Evolutionary conservation across 2,113 vertebrate genomes (phyloP).

Genomic region (Rattus norvegicus): GRCr8 NC_086022.1:179074001-179074500

Average conservation of each 20-base stretch:
- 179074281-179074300: fast-evolving
- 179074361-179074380: background rate
- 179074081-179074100: background rate
- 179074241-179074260: background rate
- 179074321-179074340: background rate
- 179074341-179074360: background rate
- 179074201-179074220: background rate
- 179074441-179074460: background rate
- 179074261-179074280: background rate
- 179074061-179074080: background rate
- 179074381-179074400: background rate
- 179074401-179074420: background rate
- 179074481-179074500: constrained; percentile 6
- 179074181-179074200: background rate
- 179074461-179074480: constrained; percentile 21
- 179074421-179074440: constrained; percentile 7
- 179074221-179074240: background rate
- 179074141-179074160: background rate
- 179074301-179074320: background rate
- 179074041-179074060: background rate
- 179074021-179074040: background rate
- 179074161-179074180: background rate
- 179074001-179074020: background rate
- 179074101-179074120: background rate
- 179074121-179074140: background rate